Percentiles rank a stretch among this genome's conserved stretches.
phyloP scores from a whole-genome alignment of 2,113 vertebrate species.

The Centropus bengalensis region DNA sequence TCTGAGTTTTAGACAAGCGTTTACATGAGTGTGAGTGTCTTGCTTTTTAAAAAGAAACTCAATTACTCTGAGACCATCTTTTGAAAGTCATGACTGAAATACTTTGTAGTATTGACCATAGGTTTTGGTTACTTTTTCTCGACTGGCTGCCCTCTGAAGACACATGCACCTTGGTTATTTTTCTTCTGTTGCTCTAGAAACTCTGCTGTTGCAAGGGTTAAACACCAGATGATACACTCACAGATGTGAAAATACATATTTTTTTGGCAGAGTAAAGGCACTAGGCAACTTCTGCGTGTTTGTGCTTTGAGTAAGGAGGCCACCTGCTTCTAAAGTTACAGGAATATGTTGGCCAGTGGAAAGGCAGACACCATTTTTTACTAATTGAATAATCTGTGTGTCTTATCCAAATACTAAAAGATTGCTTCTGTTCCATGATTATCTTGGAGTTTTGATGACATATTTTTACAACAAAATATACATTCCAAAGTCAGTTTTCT shows the following conservation, averaged over 20 bases:
- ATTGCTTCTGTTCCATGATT: slow-evolving; percentile 24
- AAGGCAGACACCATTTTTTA: slow-evolving; percentile 46
- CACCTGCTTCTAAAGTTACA: slow-evolving; percentile 70
- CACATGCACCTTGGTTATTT: neutral
- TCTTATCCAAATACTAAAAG: slow-evolving; percentile 29
- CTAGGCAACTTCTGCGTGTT: slow-evolving; percentile 47
- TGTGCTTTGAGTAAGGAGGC: slow-evolving; percentile 54
- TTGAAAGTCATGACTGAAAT: neutral
- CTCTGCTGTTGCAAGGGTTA: slow-evolving; percentile 10
- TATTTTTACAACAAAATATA: slow-evolving; percentile 9
- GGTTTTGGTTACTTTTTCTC: neutral
- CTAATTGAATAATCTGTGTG: slow-evolving; percentile 53
- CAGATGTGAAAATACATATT: slow-evolving; percentile 29
- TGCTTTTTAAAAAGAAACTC: neutral
- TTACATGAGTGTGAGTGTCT: neutral
- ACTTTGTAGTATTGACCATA: neutral
- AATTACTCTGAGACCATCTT: neutral
- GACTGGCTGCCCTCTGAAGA: neutral
- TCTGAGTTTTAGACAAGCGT: neutral
- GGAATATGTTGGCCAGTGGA: slow-evolving; percentile 54
- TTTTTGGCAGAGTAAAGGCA: slow-evolving; percentile 53
- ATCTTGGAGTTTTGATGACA: slow-evolving; percentile 30
- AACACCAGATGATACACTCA: neutral
- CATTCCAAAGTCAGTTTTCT: slow-evolving; percentile 36
- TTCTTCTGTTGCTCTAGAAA: neutral